Evolutionary conservation across 2,797 vertebrate species (phyloP).

Genomic region (Darevskia nairensis): DNA sequence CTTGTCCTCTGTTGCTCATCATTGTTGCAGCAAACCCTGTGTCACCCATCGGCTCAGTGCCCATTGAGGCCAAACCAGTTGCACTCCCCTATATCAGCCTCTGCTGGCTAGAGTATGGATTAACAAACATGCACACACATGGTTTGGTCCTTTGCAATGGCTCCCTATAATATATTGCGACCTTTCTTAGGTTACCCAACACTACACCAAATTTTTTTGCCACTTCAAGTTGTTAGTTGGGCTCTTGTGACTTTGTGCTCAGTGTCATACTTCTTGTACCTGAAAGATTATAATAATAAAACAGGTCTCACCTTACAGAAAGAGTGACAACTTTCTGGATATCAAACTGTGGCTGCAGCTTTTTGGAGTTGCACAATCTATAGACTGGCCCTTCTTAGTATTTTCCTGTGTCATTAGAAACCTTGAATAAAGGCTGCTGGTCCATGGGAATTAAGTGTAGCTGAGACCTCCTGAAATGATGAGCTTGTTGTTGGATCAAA

Average conservation of each 20-base stretch:
- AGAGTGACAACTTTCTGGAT: background rate
- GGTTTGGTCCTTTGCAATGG: background rate
- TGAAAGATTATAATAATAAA: background rate
- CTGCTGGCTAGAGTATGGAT: too few relatives aligned
- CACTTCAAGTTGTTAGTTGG: background rate
- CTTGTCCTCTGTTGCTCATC: too few relatives aligned
- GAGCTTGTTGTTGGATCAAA: background rate
- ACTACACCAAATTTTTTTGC: background rate
- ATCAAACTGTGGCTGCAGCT: background rate
- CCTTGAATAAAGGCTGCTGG: background rate
- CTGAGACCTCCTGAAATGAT: background rate
- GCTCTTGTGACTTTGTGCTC: background rate
- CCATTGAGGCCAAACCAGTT: too few relatives aligned
- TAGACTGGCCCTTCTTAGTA: background rate
- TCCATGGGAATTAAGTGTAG: background rate
- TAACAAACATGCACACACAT: background rate
- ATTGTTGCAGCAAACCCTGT: too few relatives aligned
- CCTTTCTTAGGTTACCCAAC: background rate
- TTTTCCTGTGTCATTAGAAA: background rate
- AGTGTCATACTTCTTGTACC: background rate
- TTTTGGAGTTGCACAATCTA: background rate
- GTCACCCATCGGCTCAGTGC: too few relatives aligned
- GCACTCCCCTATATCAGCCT: too few relatives aligned
- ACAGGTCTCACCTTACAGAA: background rate
- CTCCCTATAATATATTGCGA: background rate